Evolutionary conservation across 2,797 vertebrate genomes (phyloP).

Genomic region (Gastrophryne carolinensis): DNA sequence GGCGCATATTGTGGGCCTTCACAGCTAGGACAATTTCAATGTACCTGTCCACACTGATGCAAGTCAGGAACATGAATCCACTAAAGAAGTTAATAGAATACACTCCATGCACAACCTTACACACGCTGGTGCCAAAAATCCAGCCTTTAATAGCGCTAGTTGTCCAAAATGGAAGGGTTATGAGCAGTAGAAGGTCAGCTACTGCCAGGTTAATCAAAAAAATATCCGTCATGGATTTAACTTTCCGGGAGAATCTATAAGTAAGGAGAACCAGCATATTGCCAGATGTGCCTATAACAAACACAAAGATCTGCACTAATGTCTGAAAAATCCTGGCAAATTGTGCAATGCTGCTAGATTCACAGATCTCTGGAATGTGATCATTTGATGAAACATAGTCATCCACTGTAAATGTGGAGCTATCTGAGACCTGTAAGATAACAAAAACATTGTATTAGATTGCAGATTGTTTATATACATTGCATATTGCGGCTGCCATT

Average conservation of each 20-base stretch:
- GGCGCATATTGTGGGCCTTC: constrained; percentile 61
- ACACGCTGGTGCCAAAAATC: constrained; percentile 65
- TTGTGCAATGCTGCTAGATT: constrained; percentile 58
- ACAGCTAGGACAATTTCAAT: constrained; percentile 76
- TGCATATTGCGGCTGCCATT: too few relatives aligned
- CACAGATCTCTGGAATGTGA: constrained; percentile 63
- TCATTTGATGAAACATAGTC: neutral
- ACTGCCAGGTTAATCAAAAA: constrained; percentile 86
- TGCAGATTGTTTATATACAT: too few relatives aligned
- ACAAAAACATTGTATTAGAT: too few relatives aligned
- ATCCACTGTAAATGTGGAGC: neutral
- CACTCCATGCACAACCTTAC: constrained; percentile 70
- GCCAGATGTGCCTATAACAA: constrained; percentile 74
- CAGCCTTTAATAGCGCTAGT: constrained; percentile 65
- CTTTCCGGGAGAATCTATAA: constrained; percentile 68
- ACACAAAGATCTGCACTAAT: constrained; percentile 70
- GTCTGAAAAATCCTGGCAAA: constrained; percentile 76
- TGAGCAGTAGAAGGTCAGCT: constrained; percentile 83
- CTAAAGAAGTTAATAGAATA: constrained; percentile 85
- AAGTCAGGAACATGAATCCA: constrained; percentile 85
- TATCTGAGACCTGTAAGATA: neutral
- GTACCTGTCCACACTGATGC: constrained; percentile 89
- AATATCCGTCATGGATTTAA: constrained; percentile 76
- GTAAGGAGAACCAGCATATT: constrained; percentile 85
- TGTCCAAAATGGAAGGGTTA: constrained; percentile 77